These are phyloP conservation scores for Drosophila oshimai DNA, from an alignment of 1,140 invertebrate species.

Conservation along the genomic window DNA sequence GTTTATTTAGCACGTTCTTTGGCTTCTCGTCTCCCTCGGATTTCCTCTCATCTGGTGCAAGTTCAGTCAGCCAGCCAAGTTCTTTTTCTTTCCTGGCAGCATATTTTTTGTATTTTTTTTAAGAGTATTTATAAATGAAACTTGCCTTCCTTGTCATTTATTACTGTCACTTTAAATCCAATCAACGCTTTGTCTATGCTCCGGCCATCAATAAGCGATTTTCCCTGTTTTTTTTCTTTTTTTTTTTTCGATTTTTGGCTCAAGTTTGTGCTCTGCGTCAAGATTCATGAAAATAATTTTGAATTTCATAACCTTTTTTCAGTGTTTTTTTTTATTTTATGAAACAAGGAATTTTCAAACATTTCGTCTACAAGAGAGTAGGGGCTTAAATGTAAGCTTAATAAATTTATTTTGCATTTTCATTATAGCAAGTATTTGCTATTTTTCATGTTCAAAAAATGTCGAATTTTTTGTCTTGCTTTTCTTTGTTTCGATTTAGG, in stretches of 20 bases:
- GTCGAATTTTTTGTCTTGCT: too few relatives aligned
- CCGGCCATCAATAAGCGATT: constrained; percentile 20
- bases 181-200: constrained; percentile 43
- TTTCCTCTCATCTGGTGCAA: constrained; percentile 24
- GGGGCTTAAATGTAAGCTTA: too few relatives aligned
- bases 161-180: constrained; percentile 48
- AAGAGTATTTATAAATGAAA: constrained; percentile 30
- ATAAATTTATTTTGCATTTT: too few relatives aligned
- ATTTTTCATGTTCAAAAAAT: too few relatives aligned
- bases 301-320: constrained; percentile 11
- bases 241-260: constrained; percentile 1
- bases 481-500: constrained; percentile 4
- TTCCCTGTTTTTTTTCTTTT: constrained; percentile 5
- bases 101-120: constrained; percentile 3
- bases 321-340: too few relatives aligned
- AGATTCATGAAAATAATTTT: constrained; percentile 20
- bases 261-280: constrained; percentile 4
- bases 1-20: constrained; percentile 44
- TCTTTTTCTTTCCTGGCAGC: constrained; percentile 1
- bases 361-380: too few relatives aligned
- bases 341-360: too few relatives aligned
- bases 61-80: constrained; percentile 32
- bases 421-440: too few relatives aligned
- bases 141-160: constrained; percentile 47
- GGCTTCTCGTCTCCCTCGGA: constrained; percentile 20